These are phyloP conservation scores for Numida meleagris DNA, from an alignment of 2,113 vertebrate genomes.

Conservation along the genomic window DNA sequence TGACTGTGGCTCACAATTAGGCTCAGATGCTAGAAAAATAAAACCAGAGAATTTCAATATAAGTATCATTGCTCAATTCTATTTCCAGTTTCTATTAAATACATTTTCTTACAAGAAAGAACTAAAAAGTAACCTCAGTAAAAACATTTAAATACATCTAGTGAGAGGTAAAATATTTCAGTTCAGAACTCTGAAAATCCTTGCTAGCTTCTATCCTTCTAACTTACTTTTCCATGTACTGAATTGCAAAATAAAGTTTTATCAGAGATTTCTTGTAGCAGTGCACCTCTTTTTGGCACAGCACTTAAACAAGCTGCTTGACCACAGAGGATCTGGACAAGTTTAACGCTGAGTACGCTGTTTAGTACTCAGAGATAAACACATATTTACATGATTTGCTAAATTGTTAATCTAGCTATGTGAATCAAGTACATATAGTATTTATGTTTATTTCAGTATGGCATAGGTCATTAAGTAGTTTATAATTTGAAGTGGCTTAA, in stretches of 20 bases:
- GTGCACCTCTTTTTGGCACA: background rate
- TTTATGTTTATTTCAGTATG: background rate
- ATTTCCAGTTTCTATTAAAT: background rate
- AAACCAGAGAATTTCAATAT: background rate
- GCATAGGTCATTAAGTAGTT: background rate
- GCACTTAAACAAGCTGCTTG: background rate
- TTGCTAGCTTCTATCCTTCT: background rate
- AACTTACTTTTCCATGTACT: rapidly evolving
- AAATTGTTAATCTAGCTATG: background rate
- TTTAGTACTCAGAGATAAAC: background rate
- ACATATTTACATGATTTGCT: background rate
- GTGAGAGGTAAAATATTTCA: background rate
- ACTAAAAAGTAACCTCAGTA: background rate
- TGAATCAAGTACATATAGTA: background rate
- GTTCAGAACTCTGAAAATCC: background rate
- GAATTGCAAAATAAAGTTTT: background rate
- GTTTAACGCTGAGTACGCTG: background rate
- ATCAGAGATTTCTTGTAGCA: background rate
- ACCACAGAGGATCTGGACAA: background rate
- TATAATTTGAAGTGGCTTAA: background rate
- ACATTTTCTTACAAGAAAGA: background rate
- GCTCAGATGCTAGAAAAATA: background rate
- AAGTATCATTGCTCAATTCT: background rate
- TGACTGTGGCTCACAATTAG: background rate
- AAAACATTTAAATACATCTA: background rate